A percentile compares a stretch with the other conserved stretches of the same genome.
phyloP scores from a whole-genome alignment of 64 coral and sea anemone genomes.

The Hydrozoanthus tunicans region DNA sequence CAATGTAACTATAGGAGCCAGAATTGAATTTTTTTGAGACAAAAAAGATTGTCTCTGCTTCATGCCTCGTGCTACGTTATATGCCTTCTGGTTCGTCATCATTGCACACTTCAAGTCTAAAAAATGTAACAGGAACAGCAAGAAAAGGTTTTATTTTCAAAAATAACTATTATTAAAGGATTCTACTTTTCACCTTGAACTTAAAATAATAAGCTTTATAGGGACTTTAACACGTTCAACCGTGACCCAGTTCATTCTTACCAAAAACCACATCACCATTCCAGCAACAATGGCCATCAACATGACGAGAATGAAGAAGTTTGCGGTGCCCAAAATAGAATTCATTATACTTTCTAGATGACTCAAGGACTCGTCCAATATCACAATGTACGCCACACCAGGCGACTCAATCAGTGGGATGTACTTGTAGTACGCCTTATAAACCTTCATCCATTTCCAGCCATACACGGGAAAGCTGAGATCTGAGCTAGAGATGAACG shows the following conservation, averaged over 20 bases:
- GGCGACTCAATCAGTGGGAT: slow-evolving; percentile 19
- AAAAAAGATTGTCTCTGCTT: no score
- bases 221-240: no score
- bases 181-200: no score
- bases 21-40: no score
- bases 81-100: no score
- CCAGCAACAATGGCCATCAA: slow-evolving; percentile 71
- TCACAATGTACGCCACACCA: slow-evolving; percentile 71
- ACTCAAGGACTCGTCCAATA: not conserved
- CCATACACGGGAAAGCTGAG: slow-evolving; percentile 85
- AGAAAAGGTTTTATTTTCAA: no score
- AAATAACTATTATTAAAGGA: no score
- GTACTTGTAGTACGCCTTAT: slow-evolving; percentile 59
- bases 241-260: slow-evolving; percentile 6
- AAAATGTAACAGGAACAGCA: no score
- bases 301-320: slow-evolving; percentile 60
- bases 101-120: no score
- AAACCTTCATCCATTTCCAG: slow-evolving; percentile 45
- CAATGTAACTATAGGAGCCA: no score
- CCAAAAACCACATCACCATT: slow-evolving; percentile 7
- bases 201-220: no score
- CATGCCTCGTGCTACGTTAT: no score
- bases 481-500: slow-evolving; percentile 37
- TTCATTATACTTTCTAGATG: slow-evolving; percentile 45
- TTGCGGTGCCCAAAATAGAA: slow-evolving; percentile 18